Evolutionary conservation across 1,140 invertebrate genomes (phyloP).

Genomic region (Neodiprion lecontei): DNA sequence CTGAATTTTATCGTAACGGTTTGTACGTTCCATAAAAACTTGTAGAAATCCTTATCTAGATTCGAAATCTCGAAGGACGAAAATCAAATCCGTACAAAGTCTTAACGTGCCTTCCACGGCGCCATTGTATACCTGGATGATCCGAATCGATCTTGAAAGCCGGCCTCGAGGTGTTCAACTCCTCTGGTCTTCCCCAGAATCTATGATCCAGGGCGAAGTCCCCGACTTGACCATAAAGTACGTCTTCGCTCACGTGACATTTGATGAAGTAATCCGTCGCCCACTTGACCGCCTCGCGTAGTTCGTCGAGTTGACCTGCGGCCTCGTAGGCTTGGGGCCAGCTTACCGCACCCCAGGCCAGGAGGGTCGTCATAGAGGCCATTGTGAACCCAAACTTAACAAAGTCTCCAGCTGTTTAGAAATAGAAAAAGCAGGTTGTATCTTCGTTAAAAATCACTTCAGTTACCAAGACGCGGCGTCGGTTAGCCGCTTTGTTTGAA

Average conservation of each 20-base stretch:
- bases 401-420: slow-evolving; percentile 66
- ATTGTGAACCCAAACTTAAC: slow-evolving; percentile 74
- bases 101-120: too few relatives aligned
- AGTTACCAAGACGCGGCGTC: too few relatives aligned
- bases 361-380: slow-evolving; percentile 65
- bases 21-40: too few relatives aligned
- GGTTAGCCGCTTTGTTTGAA: too few relatives aligned
- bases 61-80: too few relatives aligned
- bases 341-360: slow-evolving; percentile 68
- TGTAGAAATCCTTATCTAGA: too few relatives aligned
- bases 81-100: too few relatives aligned
- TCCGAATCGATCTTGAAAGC: slow-evolving; percentile 66
- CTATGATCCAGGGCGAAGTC: slow-evolving; percentile 64
- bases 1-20: too few relatives aligned
- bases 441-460: too few relatives aligned
- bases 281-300: slow-evolving; percentile 65
- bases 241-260: slow-evolving; percentile 63
- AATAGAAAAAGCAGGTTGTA: slow-evolving; percentile 1
- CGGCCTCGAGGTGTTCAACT: slow-evolving; percentile 67
- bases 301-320: slow-evolving; percentile 55
- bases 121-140: slow-evolving; percentile 56
- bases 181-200: slow-evolving; percentile 70
- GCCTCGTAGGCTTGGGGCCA: slow-evolving; percentile 63
- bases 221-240: slow-evolving; percentile 68
- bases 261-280: slow-evolving; percentile 71